Percentiles rank a stretch among this genome's conserved stretches.
phyloP scores from a whole-genome alignment of 2,797 vertebrate species.

The Eidolon dupreanum region DNA sequence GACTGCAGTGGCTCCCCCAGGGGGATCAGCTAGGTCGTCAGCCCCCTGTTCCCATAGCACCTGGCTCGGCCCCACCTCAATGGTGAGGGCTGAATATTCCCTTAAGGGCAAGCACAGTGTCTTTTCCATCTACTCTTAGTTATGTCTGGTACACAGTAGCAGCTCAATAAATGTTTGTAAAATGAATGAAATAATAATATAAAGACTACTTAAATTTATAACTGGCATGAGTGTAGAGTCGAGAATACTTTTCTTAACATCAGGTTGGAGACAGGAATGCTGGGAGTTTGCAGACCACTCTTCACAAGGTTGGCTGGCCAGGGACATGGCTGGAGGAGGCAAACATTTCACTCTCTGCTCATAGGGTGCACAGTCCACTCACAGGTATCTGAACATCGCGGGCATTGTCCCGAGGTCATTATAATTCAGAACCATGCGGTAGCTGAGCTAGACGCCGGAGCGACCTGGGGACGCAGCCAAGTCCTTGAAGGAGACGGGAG shows the following conservation, averaged over 20 bases:
- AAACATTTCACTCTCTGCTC: background rate
- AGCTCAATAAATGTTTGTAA: background rate
- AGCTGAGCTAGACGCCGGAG: slow-evolving; percentile 59
- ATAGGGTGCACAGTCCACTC: background rate
- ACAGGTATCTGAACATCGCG: background rate
- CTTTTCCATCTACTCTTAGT: background rate
- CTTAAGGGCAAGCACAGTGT: rapidly evolving
- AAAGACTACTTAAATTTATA: background rate
- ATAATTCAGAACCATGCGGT: slow-evolving; percentile 54
- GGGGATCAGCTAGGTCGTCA: background rate
- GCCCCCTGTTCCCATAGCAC: rapidly evolving
- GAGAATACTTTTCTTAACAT: background rate
- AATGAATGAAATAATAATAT: background rate
- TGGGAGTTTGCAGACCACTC: background rate
- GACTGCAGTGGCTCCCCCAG: background rate
- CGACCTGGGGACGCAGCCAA: slow-evolving; percentile 61
- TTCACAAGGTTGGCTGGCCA: background rate
- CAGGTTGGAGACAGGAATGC: background rate
- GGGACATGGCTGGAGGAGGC: background rate
- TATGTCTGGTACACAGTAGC: background rate
- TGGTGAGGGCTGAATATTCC: background rate
- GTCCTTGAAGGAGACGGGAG: slow-evolving; percentile 65
- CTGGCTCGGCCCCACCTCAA: background rate
- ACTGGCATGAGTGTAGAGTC: background rate
- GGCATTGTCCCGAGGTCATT: slow-evolving; percentile 28